Conservation (phyloP, 2,888 invertebrate genomes). For the Habrosyne pyritoides region DNA sequence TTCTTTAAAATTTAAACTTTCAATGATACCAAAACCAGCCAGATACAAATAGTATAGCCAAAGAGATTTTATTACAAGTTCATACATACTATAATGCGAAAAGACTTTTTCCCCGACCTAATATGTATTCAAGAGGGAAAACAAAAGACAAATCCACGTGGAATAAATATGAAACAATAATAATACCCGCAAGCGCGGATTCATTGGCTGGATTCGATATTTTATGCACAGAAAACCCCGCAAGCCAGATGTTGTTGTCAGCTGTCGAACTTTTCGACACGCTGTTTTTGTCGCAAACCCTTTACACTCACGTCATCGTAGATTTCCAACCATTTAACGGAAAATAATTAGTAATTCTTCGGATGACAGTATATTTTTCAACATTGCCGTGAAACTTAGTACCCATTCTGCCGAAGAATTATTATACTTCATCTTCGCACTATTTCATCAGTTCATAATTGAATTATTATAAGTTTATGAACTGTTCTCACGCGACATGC, state of each 20-base stretch:
- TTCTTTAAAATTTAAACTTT: no score
- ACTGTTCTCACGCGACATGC: conserved; percentile 10
- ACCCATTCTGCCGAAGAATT: no score
- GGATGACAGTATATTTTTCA: no score
- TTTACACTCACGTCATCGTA: conserved; percentile 1
- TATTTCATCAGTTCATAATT: no score
- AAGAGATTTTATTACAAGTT: no score
- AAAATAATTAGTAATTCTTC: not conserved
- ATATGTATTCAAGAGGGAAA: not conserved
- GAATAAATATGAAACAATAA: conserved; percentile 17
- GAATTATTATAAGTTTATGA: no score
- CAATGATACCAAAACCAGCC: no score
- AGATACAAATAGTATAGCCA: no score
- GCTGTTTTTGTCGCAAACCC: conserved; percentile 26
- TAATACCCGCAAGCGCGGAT: conserved; percentile 17
- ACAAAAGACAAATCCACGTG: not conserved
- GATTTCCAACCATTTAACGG: not conserved
- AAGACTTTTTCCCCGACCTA: no score
- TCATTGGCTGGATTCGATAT: conserved; percentile 26
- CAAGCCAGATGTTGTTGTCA: conserved; percentile 23
- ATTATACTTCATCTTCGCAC: no score
- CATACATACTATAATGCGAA: no score
- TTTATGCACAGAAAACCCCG: conserved; percentile 27
- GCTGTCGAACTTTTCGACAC: conserved; percentile 14
- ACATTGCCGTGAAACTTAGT: no score